Evolutionary conservation across 2,797 vertebrate genomes (phyloP).

Genomic region (Lutjanus argentimaculatus): DNA sequence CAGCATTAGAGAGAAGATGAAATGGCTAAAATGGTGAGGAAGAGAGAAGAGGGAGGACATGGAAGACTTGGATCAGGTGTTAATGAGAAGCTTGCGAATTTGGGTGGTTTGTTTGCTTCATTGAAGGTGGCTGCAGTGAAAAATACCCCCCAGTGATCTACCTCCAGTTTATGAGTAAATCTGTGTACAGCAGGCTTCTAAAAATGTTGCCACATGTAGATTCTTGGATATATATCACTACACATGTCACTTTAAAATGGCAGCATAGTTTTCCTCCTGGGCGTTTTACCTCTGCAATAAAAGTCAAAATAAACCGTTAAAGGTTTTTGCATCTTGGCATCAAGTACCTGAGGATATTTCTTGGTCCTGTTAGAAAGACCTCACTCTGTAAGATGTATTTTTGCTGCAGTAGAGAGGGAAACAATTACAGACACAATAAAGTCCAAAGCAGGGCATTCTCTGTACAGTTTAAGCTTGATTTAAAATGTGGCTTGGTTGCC

Average conservation of each 20-base stretch:
- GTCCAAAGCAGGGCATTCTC: too few species aligned
- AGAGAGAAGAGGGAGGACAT: neutral
- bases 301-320: neutral
- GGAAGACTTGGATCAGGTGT: neutral
- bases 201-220: neutral
- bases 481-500: too few species aligned
- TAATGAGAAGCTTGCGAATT: neutral
- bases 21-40: neutral
- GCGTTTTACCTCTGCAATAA: neutral
- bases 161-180: neutral
- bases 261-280: neutral
- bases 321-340: neutral
- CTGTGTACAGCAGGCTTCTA: neutral
- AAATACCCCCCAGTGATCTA: neutral
- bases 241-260: neutral
- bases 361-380: neutral
- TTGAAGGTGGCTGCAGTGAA: neutral
- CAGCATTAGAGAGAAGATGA: neutral
- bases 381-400: neutral
- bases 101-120: neutral
- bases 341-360: neutral
- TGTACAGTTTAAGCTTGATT: too few species aligned
- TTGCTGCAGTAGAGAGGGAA: neutral
- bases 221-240: neutral
- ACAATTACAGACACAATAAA: neutral